Evolutionary conservation across 1,140 invertebrate genomes (phyloP), one percentile per base, ranked within the genome.

Genomic region (Mizuhopecten yessoensis): DNA sequence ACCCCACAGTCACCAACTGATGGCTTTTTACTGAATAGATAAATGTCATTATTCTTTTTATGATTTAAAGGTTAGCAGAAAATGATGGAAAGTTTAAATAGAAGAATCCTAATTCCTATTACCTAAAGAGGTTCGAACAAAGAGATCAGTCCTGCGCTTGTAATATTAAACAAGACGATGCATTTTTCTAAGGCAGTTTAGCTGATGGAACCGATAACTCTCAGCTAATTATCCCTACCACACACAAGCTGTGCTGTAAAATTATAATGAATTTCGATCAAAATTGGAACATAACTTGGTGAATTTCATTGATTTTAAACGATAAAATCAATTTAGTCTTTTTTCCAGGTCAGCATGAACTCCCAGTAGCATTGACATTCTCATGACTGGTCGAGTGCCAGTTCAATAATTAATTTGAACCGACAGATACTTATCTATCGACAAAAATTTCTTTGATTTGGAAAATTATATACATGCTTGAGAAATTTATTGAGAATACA

Each of bases 261-360:
- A 29, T 29, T 75, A 75, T 75, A 75, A 75, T 75, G 57, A 75
- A 75, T 75, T 75, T 75, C 57, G 1, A 75, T 75, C n/a, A 75
- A 75, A 75, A 29, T 29, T 75, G 57, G 29, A 75, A 75, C 29
- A 75, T 75, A 29, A 75, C 57, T 75, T 75, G 57, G 23, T 75
- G 23, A 75, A n/a, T 75, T 75, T 75, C 57, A 75, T 75, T 75
- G 57, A 75, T 75, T 75, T 75, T 75, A 75, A 75, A 75, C n/a
- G 57, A 75, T 75, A 29, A 75, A 75, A 75, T 75, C 57, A 75
- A 29, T 75, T 75, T 29, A 75, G n/a, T 29, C 7, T 75, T 75
- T 75, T 75, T 1, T 75, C n/a, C 11, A n/a, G 57, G 57, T 29
- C 57, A 75, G 57, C n/a, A 75, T 75, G 57, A 75, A 29, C 57